phyloP scores from a whole-genome alignment of 2,797 vertebrate genomes.

The Tangara arthus region DNA sequence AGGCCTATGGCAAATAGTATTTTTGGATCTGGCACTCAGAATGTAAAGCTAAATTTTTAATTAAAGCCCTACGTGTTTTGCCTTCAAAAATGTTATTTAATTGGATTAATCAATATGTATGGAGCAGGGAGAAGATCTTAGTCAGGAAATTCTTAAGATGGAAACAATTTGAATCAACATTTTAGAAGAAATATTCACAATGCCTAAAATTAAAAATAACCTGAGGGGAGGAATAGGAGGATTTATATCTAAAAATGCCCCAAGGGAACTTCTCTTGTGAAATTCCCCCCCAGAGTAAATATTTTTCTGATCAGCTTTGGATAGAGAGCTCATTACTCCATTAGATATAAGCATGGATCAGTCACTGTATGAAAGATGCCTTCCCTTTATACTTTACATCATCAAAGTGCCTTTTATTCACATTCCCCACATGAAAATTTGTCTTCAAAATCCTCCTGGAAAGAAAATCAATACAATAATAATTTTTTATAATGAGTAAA shows the following conservation, averaged over 20 bases:
- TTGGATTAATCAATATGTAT: background rate
- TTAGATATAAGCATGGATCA: background rate
- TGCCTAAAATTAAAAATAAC: background rate
- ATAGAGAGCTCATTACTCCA: background rate
- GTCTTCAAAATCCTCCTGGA: background rate
- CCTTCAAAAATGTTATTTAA: background rate
- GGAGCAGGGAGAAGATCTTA: background rate
- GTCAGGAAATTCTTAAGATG: background rate
- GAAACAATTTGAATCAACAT: background rate
- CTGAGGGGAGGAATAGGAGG: background rate
- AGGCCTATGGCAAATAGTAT: background rate
- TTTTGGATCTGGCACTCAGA: background rate
- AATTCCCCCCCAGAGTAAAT: background rate
- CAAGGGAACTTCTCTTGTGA: background rate
- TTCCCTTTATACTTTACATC: background rate
- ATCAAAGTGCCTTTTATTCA: background rate
- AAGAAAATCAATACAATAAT: background rate
- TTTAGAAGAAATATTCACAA: background rate
- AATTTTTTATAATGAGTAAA: background rate
- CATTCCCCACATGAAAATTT: background rate
- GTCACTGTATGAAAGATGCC: background rate
- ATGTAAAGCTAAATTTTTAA: background rate
- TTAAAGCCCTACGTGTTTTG: background rate
- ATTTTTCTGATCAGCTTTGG: background rate
- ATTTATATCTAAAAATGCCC: background rate